Evolutionary conservation across 2,888 invertebrate genomes (phyloP).

Genomic region (Agrilus cyanescens): DNA sequence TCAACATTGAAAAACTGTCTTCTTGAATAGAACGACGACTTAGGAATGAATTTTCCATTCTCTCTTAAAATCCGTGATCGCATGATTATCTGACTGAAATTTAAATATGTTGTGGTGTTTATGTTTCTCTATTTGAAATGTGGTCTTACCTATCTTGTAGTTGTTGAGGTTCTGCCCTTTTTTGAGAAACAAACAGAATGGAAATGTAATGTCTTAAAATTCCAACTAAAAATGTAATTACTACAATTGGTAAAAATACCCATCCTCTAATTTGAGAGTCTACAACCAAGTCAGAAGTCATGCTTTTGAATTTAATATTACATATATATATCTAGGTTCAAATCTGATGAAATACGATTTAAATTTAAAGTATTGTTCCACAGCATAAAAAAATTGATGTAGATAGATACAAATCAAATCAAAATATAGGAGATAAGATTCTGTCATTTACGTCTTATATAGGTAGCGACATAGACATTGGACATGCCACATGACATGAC

Average conservation of each 20-base stretch:
- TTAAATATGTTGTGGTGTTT: not conserved
- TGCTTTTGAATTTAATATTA: not conserved
- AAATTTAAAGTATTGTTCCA: too few species aligned
- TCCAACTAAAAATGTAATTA: constrained; percentile 95
- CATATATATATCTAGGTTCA: too few species aligned
- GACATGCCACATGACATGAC: too few species aligned
- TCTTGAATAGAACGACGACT: constrained; percentile 78
- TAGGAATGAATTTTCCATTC: constrained; percentile 90
- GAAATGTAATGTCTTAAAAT: constrained; percentile 96
- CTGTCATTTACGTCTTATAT: too few species aligned
- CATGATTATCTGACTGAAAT: constrained; percentile 80
- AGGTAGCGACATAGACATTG: too few species aligned
- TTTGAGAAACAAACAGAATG: constrained; percentile 87
- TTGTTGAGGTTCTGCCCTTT: constrained; percentile 89
- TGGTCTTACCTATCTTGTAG: constrained; percentile 56
- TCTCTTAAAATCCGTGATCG: constrained; percentile 80
- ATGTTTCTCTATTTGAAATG: not conserved
- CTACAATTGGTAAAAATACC: constrained; percentile 97
- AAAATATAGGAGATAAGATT: too few species aligned
- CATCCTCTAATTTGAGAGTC: constrained; percentile 96
- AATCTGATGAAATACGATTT: too few species aligned
- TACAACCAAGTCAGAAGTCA: constrained; percentile 63
- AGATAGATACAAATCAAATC: too few species aligned
- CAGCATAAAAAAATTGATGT: too few species aligned
- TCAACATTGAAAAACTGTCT: constrained; percentile 89